Base-by-base conservation (phyloP, 2,888 invertebrate genomes). In the Psococerastis gibbosa region DNA sequence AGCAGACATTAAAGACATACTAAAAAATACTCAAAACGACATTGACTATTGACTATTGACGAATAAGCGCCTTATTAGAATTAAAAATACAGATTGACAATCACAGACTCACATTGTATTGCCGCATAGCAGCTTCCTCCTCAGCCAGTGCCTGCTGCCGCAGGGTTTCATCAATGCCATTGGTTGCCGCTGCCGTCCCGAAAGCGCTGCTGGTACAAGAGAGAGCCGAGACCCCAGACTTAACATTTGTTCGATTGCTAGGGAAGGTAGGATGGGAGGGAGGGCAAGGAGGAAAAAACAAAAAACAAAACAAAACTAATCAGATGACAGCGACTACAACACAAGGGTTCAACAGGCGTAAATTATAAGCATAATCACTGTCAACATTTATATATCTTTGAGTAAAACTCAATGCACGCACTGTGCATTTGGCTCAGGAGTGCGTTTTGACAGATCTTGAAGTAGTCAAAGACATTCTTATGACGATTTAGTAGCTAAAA, bases 51-150 rank as follows among this genome's bases (percentile, higher is more conserved):
- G 5, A 41, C 20, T 6, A 17, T 41, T 11, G 8, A 11, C 11
- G 8, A 41, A 18, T 9, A n/a, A n/a, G n/a, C n/a, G n/a, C n/a
- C n/a, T n/a, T n/a, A n/a, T n/a, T n/a, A n/a, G n/a, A n/a, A n/a
- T n/a, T n/a, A n/a, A n/a, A n/a, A n/a, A n/a, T n/a, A n/a, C n/a
- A n/a, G n/a, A n/a, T n/a, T n/a, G n/a, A 31, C 9, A 31, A 31
- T 31, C 11, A 8, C 32, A 16, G 23, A 43, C 45, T 55, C 61
- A 88, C 94, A 78, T 92, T 94, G 61, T 91, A 85, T 63, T 88
- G 85, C 63, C 85, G 91, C 73, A 97, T 80, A 45, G 85, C 85
- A 20, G 89, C 89, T 61, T 94, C 92, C 60, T 98, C 97, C 59
- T 97, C 94, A 22, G 94, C 94, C 47, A 98, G 65, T 32, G 80